Percentiles rank a stretch among this genome's conserved stretches.
Conservation (phyloP, 2,888 invertebrate species). For the Mycogona germanica region DNA sequence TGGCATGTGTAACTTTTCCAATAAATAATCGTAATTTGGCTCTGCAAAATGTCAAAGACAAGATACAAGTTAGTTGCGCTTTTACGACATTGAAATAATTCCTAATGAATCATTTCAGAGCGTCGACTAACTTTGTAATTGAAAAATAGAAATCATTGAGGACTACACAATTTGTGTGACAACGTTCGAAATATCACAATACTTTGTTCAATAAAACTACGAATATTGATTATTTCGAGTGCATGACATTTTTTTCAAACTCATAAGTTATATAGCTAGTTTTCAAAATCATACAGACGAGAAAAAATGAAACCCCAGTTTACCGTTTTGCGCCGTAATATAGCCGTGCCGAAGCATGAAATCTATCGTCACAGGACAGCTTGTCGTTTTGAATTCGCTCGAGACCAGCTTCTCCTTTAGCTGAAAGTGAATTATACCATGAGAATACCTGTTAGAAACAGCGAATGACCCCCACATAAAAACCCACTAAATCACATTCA, state of each 20-base stretch:
- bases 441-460: too few relatives aligned
- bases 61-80: background rate
- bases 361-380: constrained; percentile 79
- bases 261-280: too few relatives aligned
- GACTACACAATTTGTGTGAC: too few relatives aligned
- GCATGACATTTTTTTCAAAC: background rate
- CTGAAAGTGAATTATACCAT: too few relatives aligned
- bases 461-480: too few relatives aligned
- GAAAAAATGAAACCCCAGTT: background rate
- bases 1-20: constrained; percentile 77
- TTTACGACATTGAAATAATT: too few relatives aligned
- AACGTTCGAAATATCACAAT: too few relatives aligned
- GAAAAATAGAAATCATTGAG: too few relatives aligned
- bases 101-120: too few relatives aligned
- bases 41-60: constrained; percentile 47
- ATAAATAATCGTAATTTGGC: constrained; percentile 65
- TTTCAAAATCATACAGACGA: background rate
- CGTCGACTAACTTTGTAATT: too few relatives aligned
- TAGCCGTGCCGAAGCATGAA: constrained; percentile 84
- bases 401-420: constrained; percentile 56
- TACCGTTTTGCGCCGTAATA: constrained; percentile 42
- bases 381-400: constrained; percentile 84
- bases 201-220: too few relatives aligned
- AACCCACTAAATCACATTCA: too few relatives aligned
- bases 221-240: background rate